Evolutionary conservation across 2,797 vertebrate species (phyloP), one percentile per base, ranked within the genome.

Genomic region (Halcyon smyrnensis): DNA sequence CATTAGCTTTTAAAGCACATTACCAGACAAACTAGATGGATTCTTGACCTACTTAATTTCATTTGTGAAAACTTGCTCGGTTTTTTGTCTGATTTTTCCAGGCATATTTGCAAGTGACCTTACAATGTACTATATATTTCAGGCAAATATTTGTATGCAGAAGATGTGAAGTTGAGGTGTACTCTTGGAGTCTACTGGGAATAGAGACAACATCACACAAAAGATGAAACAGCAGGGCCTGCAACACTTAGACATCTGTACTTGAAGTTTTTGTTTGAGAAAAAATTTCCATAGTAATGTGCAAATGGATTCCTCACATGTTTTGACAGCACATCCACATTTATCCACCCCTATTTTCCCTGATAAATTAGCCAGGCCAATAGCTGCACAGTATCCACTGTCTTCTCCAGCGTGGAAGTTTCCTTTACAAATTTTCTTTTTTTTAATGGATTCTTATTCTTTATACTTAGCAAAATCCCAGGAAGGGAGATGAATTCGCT

Each of bases 1-100:
- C 97, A 98, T 98, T 98, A 96, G 85, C 65, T 92, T 95, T 89
- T 88, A 88, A 75, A 95, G 89, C 86, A 97, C 93, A 95, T 93
- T 95, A 93, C 85, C 92, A 90, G 94, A 96, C 91, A 94, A 93
- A 83, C 86, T 69, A 94, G 92, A 95, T 93, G 87, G 95, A 96
- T 95, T 93, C 95, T 95, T 97, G 97, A 97, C 96, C 97, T 97
- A 94, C 91, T 98, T 97, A 91, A 97, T 96, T 96, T 95, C 87
- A 93, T 48, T 90, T 87, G 90, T 95, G 92, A 97, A 95, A 95
- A 93, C 75, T 90, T 74, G 92, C 94, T 93, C 89, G 34, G 54
- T 90, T 85, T 92, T 95, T 79, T 93, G 82, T 95, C 93, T 95
- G 93, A 96, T 96, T 93, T 94, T 97, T 95, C 88, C 96, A 94